Evolutionary conservation across 2,797 vertebrate genomes (phyloP).

Genomic region (Macropodus opercularis): DNA sequence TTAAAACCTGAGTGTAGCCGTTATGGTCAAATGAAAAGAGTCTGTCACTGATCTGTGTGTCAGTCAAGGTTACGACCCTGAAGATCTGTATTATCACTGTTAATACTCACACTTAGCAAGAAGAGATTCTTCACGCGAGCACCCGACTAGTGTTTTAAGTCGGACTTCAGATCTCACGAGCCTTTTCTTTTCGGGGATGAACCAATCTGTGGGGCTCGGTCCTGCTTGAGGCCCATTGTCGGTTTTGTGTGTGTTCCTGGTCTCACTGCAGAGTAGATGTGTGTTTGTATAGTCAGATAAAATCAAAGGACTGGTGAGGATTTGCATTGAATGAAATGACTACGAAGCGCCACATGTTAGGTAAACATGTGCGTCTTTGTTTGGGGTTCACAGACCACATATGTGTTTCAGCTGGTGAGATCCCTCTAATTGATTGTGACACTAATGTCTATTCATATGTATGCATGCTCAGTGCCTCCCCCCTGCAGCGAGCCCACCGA

Average conservation of each 20-base stretch:
- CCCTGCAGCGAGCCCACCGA: constrained; percentile 14
- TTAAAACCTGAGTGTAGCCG: neutral
- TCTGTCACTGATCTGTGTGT: no score
- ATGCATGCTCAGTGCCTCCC: constrained; percentile 38
- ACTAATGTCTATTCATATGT: constrained; percentile 62
- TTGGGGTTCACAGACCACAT: constrained; percentile 4
- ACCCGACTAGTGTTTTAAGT: no score
- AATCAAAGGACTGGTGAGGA: constrained; percentile 16
- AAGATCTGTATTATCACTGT: no score
- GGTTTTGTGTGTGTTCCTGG: neutral
- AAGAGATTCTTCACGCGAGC: no score
- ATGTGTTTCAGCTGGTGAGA: constrained; percentile 11
- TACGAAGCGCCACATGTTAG: neutral
- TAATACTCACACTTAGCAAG: no score
- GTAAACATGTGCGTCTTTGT: constrained; percentile 35
- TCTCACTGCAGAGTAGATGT: neutral
- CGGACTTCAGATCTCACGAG: neutral
- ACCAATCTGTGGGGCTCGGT: no score
- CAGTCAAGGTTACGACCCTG: no score
- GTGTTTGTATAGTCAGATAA: neutral
- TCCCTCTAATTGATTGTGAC: constrained; percentile 46
- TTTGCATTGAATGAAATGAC: constrained; percentile 4
- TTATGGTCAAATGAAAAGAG: no score
- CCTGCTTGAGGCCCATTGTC: neutral
- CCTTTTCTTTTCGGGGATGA: neutral